Conservation (phyloP, 2,113 vertebrate genomes). For the Tetrao urogallus region DNA sequence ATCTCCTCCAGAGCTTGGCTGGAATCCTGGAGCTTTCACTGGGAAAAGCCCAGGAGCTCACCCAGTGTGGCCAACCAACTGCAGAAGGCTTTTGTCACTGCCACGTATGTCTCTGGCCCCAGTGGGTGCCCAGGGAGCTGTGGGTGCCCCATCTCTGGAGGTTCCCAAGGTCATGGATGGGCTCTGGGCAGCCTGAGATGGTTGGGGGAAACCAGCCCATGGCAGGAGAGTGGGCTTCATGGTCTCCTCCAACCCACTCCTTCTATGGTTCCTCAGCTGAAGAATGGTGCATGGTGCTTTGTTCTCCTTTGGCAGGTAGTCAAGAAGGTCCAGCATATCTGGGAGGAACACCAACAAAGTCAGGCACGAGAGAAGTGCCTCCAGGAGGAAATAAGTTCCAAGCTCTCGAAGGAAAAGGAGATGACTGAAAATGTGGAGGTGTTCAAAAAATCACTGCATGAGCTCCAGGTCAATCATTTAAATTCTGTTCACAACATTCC, state of each 20-base stretch:
- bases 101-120: background rate
- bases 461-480: constrained; percentile 73
- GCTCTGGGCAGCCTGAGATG: too few species aligned
- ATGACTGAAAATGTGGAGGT: background rate
- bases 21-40: background rate
- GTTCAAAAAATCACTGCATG: constrained; percentile 43
- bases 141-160: too few species aligned
- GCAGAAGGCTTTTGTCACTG: fast-evolving
- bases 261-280: background rate
- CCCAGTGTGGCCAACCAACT: fast-evolving
- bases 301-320: constrained; percentile 62
- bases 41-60: background rate
- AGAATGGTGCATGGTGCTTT: fast-evolving
- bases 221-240: too few species aligned
- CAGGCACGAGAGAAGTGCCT: constrained; percentile 49
- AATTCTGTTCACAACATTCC: background rate
- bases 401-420: background rate
- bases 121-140: background rate
- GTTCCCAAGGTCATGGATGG: too few species aligned
- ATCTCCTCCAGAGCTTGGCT: background rate
- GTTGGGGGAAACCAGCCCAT: too few species aligned
- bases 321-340: constrained; percentile 71
- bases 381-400: constrained; percentile 50
- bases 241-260: too few species aligned
- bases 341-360: constrained; percentile 1